Evolutionary conservation across 2,888 invertebrate species (phyloP).

Genomic region (Lepidochrysops patricia): DNA sequence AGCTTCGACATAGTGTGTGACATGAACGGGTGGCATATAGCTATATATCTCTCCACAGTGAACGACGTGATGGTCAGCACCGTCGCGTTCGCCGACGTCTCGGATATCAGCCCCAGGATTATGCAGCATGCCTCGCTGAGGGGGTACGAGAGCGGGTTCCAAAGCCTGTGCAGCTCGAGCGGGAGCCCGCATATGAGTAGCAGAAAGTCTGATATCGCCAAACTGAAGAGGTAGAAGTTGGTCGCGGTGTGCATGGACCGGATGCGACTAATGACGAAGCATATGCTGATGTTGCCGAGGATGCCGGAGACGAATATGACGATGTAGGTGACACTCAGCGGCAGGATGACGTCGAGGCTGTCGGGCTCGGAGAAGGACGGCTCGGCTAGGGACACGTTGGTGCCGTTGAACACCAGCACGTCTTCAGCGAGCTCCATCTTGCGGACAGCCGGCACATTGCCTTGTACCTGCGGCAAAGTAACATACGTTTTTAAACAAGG

Average conservation of each 20-base stretch:
- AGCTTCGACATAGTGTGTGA: constrained; percentile 89
- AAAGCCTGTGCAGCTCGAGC: constrained; percentile 83
- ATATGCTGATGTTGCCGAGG: constrained; percentile 86
- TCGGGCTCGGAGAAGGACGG: constrained; percentile 54
- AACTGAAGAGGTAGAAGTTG: constrained; percentile 86
- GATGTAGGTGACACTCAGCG: constrained; percentile 79
- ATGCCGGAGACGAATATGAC: constrained; percentile 83
- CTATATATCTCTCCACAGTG: constrained; percentile 90
- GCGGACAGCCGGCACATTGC: constrained; percentile 11
- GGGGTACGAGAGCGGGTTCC: constrained; percentile 82
- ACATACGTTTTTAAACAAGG: no score
- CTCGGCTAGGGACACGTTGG: constrained; percentile 39
- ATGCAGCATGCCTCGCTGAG: constrained; percentile 87
- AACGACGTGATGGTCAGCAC: constrained; percentile 91
- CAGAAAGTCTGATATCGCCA: constrained; percentile 85
- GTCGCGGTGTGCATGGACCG: constrained; percentile 89
- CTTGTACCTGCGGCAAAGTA: neutral
- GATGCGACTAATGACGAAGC: constrained; percentile 84
- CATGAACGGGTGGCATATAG: constrained; percentile 89
- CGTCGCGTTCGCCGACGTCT: constrained; percentile 90
- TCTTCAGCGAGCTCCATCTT: constrained; percentile 42
- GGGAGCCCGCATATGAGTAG: constrained; percentile 85
- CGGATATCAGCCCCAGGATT: constrained; percentile 83
- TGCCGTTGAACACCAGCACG: constrained; percentile 36
- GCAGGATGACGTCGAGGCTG: constrained; percentile 76